Percentiles rank a stretch among this genome's conserved stretches.
phyloP scores from a whole-genome alignment of 2,888 invertebrate species.

The Drosophila nr. perissopoda region DNA sequence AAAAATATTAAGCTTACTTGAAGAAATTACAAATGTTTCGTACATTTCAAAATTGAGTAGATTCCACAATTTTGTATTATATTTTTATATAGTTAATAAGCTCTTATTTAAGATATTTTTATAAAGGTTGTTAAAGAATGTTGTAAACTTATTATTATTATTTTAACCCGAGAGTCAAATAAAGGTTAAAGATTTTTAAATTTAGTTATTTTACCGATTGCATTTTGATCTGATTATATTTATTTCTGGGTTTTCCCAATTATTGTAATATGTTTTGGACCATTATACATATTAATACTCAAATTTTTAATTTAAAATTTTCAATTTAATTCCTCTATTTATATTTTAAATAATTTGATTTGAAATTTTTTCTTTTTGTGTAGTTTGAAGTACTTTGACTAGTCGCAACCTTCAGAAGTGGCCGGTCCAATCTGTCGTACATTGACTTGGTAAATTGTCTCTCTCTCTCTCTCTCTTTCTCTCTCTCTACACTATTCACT shows the following conservation, averaged over 20 bases:
- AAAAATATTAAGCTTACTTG: neutral
- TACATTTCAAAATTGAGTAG: neutral
- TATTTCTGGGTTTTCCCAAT: neutral
- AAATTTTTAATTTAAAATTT: neutral
- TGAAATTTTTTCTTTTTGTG: neutral
- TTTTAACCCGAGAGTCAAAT: neutral
- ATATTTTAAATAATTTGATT: neutral
- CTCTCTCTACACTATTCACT: neutral
- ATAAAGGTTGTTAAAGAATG: neutral
- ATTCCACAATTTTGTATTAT: neutral
- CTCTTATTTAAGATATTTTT: neutral
- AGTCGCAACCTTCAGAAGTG: conserved; percentile 37
- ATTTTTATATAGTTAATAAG: neutral
- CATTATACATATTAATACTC: neutral
- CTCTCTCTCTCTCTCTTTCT: neutral
- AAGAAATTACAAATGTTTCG: neutral
- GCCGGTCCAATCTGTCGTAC: conserved; percentile 36
- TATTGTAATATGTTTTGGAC: neutral
- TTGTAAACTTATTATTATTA: neutral
- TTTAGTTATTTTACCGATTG: neutral
- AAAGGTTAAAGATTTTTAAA: neutral
- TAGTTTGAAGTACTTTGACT: conserved; percentile 25
- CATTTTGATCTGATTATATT: neutral
- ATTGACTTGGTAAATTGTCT: conserved; percentile 43
- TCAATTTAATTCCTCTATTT: neutral